Evolutionary conservation across 2,113 vertebrate species (phyloP).

Genomic region (Promerops cafer): DNA sequence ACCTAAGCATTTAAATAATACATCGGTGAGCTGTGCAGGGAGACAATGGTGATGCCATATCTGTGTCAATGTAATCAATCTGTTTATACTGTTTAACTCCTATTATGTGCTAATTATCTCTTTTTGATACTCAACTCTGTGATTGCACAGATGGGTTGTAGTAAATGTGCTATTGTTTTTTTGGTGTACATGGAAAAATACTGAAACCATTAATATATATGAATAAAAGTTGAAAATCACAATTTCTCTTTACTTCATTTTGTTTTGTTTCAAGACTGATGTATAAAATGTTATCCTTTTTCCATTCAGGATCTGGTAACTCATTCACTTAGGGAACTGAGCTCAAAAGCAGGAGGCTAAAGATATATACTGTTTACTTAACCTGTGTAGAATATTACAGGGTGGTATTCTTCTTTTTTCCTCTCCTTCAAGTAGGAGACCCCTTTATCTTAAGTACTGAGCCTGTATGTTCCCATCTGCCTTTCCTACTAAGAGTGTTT

Average conservation of each 20-base stretch:
- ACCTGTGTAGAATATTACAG: background rate
- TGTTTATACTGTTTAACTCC: background rate
- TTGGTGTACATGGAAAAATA: background rate
- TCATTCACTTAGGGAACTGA: background rate
- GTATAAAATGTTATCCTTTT: background rate
- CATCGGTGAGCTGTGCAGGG: background rate
- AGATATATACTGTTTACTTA: background rate
- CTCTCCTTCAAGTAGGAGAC: background rate
- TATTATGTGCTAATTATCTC: background rate
- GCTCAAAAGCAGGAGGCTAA: background rate
- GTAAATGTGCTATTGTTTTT: background rate
- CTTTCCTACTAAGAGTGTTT: background rate
- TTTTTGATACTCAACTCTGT: background rate
- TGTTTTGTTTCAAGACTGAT: background rate
- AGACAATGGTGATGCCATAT: background rate
- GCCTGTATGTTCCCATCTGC: background rate
- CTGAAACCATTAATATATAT: background rate
- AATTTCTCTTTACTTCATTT: background rate
- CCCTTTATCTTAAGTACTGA: background rate
- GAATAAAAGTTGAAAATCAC: background rate
- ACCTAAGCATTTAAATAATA: background rate
- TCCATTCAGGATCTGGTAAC: background rate
- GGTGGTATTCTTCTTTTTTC: background rate
- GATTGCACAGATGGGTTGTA: background rate
- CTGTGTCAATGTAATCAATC: background rate